These are phyloP conservation scores for Lycocerus yunnanus DNA, from an alignment of 2,888 invertebrate species.

Conservation along the genomic window DNA sequence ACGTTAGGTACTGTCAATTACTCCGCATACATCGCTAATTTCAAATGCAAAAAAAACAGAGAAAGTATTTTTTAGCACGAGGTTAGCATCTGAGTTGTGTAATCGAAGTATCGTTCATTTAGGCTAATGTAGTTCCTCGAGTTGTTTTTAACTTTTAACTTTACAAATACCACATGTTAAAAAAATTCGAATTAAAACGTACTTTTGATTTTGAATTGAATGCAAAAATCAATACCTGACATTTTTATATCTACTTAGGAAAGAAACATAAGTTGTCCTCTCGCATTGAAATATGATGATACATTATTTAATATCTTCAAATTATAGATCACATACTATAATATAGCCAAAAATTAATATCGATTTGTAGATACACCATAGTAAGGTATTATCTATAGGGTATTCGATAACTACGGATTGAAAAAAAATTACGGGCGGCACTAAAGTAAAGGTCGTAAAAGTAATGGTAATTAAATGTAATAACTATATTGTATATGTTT, in stretches of 20 bases:
- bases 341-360: too few species aligned
- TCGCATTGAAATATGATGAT: neutral
- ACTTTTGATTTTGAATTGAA: neutral
- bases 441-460: too few species aligned
- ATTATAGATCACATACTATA: too few species aligned
- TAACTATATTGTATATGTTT: too few species aligned
- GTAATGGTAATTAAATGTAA: too few species aligned
- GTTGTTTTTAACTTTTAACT: constrained; percentile 8
- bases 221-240: neutral
- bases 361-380: too few species aligned
- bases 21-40: neutral
- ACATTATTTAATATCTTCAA: neutral
- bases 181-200: constrained; percentile 6
- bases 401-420: too few species aligned
- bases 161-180: constrained; percentile 19
- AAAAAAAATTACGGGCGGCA: too few species aligned
- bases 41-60: constrained; percentile 8
- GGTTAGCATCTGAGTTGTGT: constrained; percentile 38
- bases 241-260: neutral
- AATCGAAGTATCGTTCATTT: constrained; percentile 26
- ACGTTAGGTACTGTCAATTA: neutral
- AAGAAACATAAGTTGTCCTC: neutral
- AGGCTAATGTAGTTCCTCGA: constrained; percentile 22
- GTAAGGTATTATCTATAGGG: too few species aligned
- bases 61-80: constrained; percentile 43